Evolutionary conservation across 2,797 vertebrate species (phyloP), one percentile per base, ranked within the genome.

Genomic region (Anisognathus igniventris): DNA sequence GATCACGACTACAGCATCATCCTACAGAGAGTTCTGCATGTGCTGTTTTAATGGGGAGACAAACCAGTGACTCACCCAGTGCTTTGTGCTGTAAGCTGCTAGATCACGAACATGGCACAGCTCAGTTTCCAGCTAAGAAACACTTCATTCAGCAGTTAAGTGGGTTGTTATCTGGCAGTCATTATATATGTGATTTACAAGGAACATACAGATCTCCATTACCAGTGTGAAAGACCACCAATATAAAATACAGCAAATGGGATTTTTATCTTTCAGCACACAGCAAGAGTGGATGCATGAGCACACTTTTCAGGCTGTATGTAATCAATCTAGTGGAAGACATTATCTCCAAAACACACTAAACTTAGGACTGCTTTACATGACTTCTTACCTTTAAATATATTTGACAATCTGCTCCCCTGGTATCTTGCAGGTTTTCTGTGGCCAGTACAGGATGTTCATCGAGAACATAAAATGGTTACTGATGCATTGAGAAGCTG

Each of bases 221-320:
- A 93, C 89, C 80, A 91, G 92, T 96, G 86, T 98, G 97, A 97
- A 95, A 97, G 96, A 97, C 97, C 97, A 97, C 97, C 96, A 97
- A 88, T 97, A 98, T 97, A 97, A 98, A 98, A 97, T 83, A 92
- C 76, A 96, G 95, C 97, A 98, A 98, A 98, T 98, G 97, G 97
- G 96, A 89, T 97, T 98, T 97, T 98, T 98, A 98, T 98, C 98
- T 98, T 98, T 97, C 97, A 97, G 96, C 96, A 93, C 90, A 87
- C 86, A 95, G 95, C 66, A 81, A 93, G 92, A 97, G 90, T 95
- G 92, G 94, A 95, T 97, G 95, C 95, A 89, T 85, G 92, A 95
- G 92, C 94, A 96, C 57, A 86, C 92, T 97, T 96, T 95, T 94
- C 94, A 85, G 97, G 82, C 96, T 97, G 96, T 81, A 86, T 97